Evolutionary conservation across 2,113 vertebrate species (phyloP), one percentile per base, ranked within the genome.

Genomic region (Forbesichthys papilliferus): DNA sequence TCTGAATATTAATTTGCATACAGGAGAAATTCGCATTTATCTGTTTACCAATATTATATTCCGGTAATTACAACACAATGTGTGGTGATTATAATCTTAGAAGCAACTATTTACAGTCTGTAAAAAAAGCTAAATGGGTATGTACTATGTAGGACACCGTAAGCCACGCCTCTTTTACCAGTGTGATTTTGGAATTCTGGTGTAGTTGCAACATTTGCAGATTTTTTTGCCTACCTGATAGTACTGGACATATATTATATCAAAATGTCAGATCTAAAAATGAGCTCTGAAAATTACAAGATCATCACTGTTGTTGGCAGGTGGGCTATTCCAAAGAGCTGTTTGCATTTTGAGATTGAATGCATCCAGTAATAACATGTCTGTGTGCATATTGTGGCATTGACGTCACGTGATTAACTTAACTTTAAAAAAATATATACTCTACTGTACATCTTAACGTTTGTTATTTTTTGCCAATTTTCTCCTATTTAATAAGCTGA

Each of bases 241-340:
- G 13, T 9, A 20, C 20, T 5, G n/a, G 8, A 5, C 3, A 48
- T 58, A 6, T 47, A 12, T 14, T 7, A 3, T 34, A n/a, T 36
- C 3, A 9, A n/a, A 75, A 3, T n/a, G 12, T 7, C 2, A 56
- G n/a, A 7, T 4, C 49, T 14, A 4, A 68, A 47, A 61, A 87
- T 88, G 86, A 87, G 74, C 70, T 61, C 66, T 1, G 64, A 78
- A 52, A 77, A 87, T 52, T 80, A 61, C 66, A 88, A 86, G 51
- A 76, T 36, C 0, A 89, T 93, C 58, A 71, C 91, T 46, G 80
- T 93, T 9, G 73, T 93, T 61, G 92, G 92, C 81, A 92, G 92
- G 92, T 93, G 75, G 91, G 90, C 14, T 27, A 4, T 14, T 42
- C 36, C 36, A 42, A 42, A 42, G 36, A 42, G 3, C 36, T 42